These are phyloP conservation scores for Orthosia gothica DNA, from an alignment of 2,888 invertebrate species.

Conservation along the genomic window DNA sequence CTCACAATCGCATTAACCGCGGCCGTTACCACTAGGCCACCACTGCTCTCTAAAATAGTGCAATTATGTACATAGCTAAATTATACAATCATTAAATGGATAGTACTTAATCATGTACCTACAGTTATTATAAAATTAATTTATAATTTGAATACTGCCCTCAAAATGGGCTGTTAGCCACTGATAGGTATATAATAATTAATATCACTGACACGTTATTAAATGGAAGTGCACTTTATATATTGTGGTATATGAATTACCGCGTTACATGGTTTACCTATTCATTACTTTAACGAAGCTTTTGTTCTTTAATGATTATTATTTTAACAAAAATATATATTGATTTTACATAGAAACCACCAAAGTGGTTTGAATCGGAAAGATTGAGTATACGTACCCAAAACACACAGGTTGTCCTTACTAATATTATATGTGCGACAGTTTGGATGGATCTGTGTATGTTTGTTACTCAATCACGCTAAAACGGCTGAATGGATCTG, in stretches of 20 bases:
- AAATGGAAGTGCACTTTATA: slow-evolving; percentile 20
- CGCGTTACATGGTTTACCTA: slow-evolving; percentile 9
- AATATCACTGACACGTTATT: slow-evolving; percentile 32
- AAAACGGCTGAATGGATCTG: too few species aligned
- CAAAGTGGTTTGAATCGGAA: background rate
- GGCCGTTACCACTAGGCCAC: too few species aligned
- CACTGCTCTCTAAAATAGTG: too few species aligned
- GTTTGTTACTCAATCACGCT: too few species aligned
- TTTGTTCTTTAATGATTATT: background rate
- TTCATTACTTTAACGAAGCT: slow-evolving; percentile 4
- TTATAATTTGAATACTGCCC: background rate
- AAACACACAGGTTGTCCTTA: too few species aligned
- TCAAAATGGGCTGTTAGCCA: background rate
- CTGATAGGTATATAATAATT: slow-evolving; percentile 10
- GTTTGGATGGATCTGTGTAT: too few species aligned
- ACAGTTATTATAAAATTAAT: background rate
- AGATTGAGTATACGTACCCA: background rate
- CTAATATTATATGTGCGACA: too few species aligned
- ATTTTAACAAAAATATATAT: background rate
- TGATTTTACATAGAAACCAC: too few species aligned
- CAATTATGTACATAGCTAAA: background rate
- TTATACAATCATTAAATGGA: background rate
- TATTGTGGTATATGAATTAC: slow-evolving; percentile 14
- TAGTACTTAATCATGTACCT: background rate
- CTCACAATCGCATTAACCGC: too few species aligned